Evolutionary conservation across 1,140 invertebrate species (phyloP), one percentile per base, ranked within the genome.

Genomic region (Aphelenchoides avenae): DNA sequence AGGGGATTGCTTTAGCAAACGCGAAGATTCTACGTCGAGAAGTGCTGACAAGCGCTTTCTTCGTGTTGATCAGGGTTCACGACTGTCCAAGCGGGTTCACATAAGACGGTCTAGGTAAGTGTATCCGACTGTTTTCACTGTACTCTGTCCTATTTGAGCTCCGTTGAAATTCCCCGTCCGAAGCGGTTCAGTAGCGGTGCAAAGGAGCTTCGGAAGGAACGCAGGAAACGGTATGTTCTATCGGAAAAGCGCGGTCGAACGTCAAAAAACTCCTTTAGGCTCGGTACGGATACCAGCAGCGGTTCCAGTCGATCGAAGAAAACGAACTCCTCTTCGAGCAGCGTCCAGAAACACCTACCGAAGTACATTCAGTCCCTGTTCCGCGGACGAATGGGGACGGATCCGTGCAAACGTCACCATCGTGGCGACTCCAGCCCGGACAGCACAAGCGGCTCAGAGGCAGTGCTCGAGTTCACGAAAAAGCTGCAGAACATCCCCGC

Each of bases 401-500:
- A 68, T 49, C 58, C 56, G 0, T 63, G 57, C 49, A 73, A 60
- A 49, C 26, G 53, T 55, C n/a, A n/a, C n/a, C n/a, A n/a, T n/a
- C n/a, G n/a, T n/a, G n/a, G n/a, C n/a, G 73, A 75, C 27, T 75
- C 73, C 2, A 65, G 58, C 15, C 75, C 75, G 7, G 73, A 75
- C 34, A 75, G 66, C 31, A 70, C 65, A 6, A 73, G 71, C 44
- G 66, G 74, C 26, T 66, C 61, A 18, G 74, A 77, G 42, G 66
- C 73, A 9, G 73, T 75, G 6, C 33, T 75, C n/a, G 73, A 75
- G 27, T 75, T 75, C 49, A 70, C 73, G 5, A 72, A 69, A 46
- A 77, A 69, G 54, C 55, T 75, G 11, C 73, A 75, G 51, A 75
- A 75, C 42, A 75, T 75, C 52, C 73, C 73, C 24, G 52, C 67